A percentile compares a stretch with the other conserved stretches of the same genome.
Conservation (phyloP, 2,888 invertebrate genomes). For the Petrophora chlorosata region DNA sequence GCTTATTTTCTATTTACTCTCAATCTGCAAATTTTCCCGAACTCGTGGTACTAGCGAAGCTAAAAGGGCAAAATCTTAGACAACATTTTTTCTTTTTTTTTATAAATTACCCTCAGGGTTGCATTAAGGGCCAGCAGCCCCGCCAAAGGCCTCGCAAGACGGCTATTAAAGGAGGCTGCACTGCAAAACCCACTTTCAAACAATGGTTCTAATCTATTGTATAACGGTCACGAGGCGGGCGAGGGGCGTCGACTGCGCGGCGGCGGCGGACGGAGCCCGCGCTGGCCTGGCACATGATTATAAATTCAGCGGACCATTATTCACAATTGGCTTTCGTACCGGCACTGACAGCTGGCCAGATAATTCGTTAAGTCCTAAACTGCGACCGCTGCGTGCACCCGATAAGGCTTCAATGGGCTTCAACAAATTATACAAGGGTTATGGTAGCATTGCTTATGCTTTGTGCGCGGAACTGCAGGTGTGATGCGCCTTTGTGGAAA, state of each 20-base stretch:
- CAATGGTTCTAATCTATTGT: constrained; percentile 37
- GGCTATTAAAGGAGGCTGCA: constrained; percentile 33
- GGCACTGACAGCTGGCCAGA: constrained; percentile 67
- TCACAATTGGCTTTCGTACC: constrained; percentile 74
- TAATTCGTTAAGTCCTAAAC: constrained; percentile 78
- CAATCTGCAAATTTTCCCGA: not conserved
- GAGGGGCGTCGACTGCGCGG: constrained; percentile 8
- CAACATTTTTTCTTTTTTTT: constrained; percentile 18
- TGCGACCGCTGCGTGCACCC: constrained; percentile 70
- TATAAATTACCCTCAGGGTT: constrained; percentile 22
- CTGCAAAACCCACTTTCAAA: constrained; percentile 36
- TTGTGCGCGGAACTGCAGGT: constrained; percentile 20
- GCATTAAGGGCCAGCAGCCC: constrained; percentile 18
- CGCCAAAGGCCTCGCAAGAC: constrained; percentile 21
- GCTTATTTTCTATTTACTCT: no score
- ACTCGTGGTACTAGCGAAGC: constrained; percentile 1
- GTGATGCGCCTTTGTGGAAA: constrained; percentile 13
- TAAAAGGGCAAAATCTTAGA: constrained; percentile 9
- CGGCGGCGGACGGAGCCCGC: constrained; percentile 12
- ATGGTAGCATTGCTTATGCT: constrained; percentile 33
- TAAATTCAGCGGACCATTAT: constrained; percentile 57
- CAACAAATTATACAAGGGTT: constrained; percentile 57
- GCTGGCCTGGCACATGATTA: constrained; percentile 39
- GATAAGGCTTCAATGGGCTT: constrained; percentile 72
- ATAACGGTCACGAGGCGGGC: constrained; percentile 30